phyloP scores from a whole-genome alignment of 2,113 vertebrate genomes.

The Podocnemis expansa region DNA sequence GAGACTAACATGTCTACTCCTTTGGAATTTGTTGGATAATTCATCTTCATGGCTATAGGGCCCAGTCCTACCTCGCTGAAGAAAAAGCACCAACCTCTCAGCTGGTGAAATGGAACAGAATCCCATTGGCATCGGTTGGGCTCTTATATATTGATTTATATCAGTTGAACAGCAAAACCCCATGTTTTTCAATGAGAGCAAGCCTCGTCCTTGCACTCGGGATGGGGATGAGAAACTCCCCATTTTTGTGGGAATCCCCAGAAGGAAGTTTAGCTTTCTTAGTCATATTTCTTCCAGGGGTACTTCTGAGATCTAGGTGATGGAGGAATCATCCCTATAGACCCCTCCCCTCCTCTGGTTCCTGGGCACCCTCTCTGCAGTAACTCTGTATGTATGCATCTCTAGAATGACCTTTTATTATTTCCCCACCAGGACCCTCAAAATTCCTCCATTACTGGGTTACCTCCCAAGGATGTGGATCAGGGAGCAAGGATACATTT shows the following conservation, averaged over 20 bases:
- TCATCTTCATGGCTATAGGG: fast-evolving
- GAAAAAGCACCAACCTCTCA: background rate
- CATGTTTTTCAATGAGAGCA: background rate
- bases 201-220: background rate
- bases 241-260: background rate
- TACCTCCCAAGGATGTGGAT: background rate
- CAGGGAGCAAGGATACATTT: fast-evolving
- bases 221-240: background rate
- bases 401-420: background rate
- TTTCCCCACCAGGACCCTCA: background rate
- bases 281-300: background rate
- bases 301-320: background rate
- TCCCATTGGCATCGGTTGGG: background rate
- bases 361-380: background rate
- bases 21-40: background rate
- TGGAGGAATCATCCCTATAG: background rate
- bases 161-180: background rate
- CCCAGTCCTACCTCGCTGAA: background rate
- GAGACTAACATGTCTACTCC: no score
- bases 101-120: background rate
- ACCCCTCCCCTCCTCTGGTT: background rate
- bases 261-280: background rate
- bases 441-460: background rate
- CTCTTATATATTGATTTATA: background rate
- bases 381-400: fast-evolving